Evolutionary conservation across 2,797 vertebrate genomes (phyloP), one percentile per base, ranked within the genome.

Genomic region (Anisognathus igniventris): DNA sequence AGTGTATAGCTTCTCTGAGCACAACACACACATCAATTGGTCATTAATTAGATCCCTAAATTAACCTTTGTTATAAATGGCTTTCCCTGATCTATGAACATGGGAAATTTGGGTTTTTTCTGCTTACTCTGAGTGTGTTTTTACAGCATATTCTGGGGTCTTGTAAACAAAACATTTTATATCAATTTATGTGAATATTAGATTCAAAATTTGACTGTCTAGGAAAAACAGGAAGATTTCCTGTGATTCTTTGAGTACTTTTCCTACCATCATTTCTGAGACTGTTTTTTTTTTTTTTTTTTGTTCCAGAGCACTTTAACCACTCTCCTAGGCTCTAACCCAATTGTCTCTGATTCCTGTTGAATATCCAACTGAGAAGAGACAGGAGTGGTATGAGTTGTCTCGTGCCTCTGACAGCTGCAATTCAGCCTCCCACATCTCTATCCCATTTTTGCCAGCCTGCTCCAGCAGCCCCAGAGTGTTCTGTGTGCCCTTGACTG

Each of bases 71-170:
- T 6, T 54, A 27, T 20, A 54, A 86, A 58, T 0, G 0, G 14
- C 14, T 66, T 51, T 18, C 12, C 6, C 33, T 50, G 17, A 58
- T 71, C n/a, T 47, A n/a, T 31, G 30, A 47, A 30, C 3, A 20
- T 0, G 0, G 28, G 27, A 60, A 65, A 28, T 35, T 62, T 12
- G 28, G 4, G 5, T 40, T 64, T 64, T 24, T 12, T 58, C 19
- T 16, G 4, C 14, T 82, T 13, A 21, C 8, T 24, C 20, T 35
- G 4, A 24, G 12, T 27, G 10, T 50, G 14, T 44, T 86, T 93
- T 70, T 80, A 47, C 16, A 62, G 10, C 0, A 0, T 37, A 53
- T 56, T 17, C n/a, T 27, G 35, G 7, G 19, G 7, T n/a, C 40
- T n/a, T 14, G 19, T 6, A 74, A 64, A 13, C 5, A 5, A 21